Evolutionary conservation across 1,140 invertebrate genomes (phyloP), one percentile per base, ranked within the genome.

Genomic region (Leptopilina clavipes): DNA sequence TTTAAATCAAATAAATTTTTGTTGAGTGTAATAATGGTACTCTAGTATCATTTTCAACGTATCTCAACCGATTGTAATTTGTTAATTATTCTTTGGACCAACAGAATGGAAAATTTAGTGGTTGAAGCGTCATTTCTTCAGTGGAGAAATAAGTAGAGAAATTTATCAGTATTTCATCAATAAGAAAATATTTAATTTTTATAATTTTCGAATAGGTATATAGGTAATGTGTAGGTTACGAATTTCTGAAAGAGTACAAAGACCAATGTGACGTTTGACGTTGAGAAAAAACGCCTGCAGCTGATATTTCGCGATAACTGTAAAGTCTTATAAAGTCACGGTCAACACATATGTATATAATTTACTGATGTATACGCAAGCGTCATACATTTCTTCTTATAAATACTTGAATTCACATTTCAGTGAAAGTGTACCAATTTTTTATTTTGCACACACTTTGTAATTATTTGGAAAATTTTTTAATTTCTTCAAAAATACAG

Each of bases 311-410:
- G 10, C 14, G 59, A 65, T 65, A 65, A 65, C 10, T 65, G 25
- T 65, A 65, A 65, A 14, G 59, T 25, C 59, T 65, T 65, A 37
- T 65, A 31, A 65, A 65, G 59, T 37, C 59, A 37, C 59, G 59
- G 59, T 65, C 59, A n/a, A n/a, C 59, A 22, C 11, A 25, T 25
- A 37, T 31, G 25, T 31, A 5, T 31, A 31, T 31, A 31, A 31
- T 37, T 31, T n/a, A n/a, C 59, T 65, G 59, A 65, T 31, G 25
- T 25, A 25, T 1, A 25, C 56, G 11, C 12, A 11, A 59, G 8
- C 37, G 37, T 40, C 37, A 40, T 9, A 31, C 25, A 2, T 31
- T 54, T 54, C 0, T 22, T 22, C 11, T 31, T 31, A n/a, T n/a
- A n/a, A n/a, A n/a, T 65, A 25, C 14, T 65, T 25, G 11, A 7